These are phyloP conservation scores for Tachina grossa DNA, from an alignment of 2,888 invertebrate genomes.

Conservation along the genomic window DNA sequence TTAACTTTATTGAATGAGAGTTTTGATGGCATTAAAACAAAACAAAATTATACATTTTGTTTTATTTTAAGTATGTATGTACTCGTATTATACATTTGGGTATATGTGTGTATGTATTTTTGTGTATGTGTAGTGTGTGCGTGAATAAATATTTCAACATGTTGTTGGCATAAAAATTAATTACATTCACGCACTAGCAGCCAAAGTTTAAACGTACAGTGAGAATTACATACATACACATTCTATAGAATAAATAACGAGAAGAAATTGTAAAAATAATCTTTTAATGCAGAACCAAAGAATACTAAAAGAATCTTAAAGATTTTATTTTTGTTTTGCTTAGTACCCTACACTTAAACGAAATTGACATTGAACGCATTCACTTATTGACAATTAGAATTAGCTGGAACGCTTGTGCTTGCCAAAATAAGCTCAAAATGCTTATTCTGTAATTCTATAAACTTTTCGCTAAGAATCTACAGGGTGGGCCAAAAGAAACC, in stretches of 20 bases:
- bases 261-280: slow-evolving; percentile 34
- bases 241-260: slow-evolving; percentile 20
- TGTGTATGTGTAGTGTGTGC: too few species aligned
- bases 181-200: slow-evolving; percentile 69
- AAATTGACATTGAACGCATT: neutral
- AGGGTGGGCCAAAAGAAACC: too few species aligned
- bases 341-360: neutral
- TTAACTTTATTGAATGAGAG: slow-evolving; percentile 49
- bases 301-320: slow-evolving; percentile 5
- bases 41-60: slow-evolving; percentile 6
- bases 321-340: neutral
- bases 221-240: slow-evolving; percentile 5
- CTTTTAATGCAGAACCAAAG: slow-evolving; percentile 19
- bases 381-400: neutral
- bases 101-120: neutral
- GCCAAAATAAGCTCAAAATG: too few species aligned
- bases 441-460: too few species aligned
- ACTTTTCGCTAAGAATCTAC: too few species aligned
- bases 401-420: neutral
- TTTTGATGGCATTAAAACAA: slow-evolving; percentile 57
- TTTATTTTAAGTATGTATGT: slow-evolving; percentile 8
- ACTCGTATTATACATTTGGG: neutral
- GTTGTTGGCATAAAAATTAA: slow-evolving; percentile 70
- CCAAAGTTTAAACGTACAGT: slow-evolving; percentile 20
- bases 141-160: slow-evolving; percentile 60